Percentiles rank a stretch among this genome's conserved stretches.
These are phyloP conservation scores for Hycleus phaleratus DNA, from an alignment of 1,140 invertebrate species.

Conservation along the genomic window DNA sequence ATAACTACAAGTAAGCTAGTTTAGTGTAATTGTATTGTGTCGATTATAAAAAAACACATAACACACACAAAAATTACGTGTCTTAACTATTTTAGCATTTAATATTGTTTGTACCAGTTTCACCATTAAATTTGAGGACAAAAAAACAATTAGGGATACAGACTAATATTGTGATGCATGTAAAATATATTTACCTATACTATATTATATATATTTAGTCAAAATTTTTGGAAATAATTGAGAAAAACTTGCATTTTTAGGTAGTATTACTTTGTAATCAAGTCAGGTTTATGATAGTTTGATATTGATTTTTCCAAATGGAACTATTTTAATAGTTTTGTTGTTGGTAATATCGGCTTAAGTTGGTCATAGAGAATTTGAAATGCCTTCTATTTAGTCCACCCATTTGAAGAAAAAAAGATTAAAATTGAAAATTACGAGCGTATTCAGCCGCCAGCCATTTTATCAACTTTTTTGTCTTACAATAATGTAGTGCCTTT, in stretches of 20 bases:
- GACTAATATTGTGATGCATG: constrained; percentile 37
- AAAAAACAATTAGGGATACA: constrained; percentile 14
- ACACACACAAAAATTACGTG: constrained; percentile 20
- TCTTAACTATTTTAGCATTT: constrained; percentile 36
- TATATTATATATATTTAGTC: too few species aligned
- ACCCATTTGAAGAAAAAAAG: too few species aligned
- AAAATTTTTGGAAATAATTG: constrained; percentile 7
- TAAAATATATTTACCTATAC: constrained; percentile 28
- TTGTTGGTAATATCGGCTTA: constrained; percentile 4
- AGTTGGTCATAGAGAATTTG: constrained; percentile 1
- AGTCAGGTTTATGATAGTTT: constrained; percentile 19
- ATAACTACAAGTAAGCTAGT: constrained; percentile 2
- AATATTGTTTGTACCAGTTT: constrained; percentile 24
- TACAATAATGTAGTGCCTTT: constrained; percentile 41
- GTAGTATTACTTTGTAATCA: constrained; percentile 33
- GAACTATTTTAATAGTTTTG: not conserved
- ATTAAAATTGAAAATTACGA: not conserved
- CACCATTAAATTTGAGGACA: not conserved
- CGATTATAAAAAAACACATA: constrained; percentile 21
- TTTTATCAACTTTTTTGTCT: constrained; percentile 27
- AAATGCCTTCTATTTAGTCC: too few species aligned
- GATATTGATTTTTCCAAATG: not conserved
- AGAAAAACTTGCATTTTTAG: constrained; percentile 35
- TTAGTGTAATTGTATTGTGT: constrained; percentile 27
- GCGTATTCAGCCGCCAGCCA: constrained; percentile 40